These are phyloP conservation scores for Lacanobia oleracea DNA, from an alignment of 2,888 invertebrate species.

Conservation along the genomic window DNA sequence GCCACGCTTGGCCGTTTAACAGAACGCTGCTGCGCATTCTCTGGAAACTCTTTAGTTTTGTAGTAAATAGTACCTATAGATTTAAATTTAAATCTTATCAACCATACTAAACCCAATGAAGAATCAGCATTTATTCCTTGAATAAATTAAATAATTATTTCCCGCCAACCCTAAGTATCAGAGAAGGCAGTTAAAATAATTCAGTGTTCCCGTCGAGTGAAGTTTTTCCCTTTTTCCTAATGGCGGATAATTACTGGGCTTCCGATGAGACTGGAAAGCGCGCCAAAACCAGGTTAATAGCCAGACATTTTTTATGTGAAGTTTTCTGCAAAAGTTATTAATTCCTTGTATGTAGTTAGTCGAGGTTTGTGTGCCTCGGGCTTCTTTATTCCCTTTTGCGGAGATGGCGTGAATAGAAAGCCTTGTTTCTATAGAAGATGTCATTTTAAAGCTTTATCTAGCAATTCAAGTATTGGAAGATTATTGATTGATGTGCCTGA, in stretches of 20 bases:
- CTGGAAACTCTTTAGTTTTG: too few species aligned
- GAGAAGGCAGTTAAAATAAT: constrained; percentile 58
- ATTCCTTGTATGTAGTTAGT: constrained; percentile 41
- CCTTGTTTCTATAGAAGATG: background rate
- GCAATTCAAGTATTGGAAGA: too few species aligned
- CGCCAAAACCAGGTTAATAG: constrained; percentile 71
- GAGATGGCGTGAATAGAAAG: constrained; percentile 22
- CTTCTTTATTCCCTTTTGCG: constrained; percentile 30
- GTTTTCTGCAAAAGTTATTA: constrained; percentile 54
- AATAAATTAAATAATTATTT: background rate
- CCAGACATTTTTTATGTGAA: constrained; percentile 61
- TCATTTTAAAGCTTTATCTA: too few species aligned
- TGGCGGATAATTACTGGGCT: constrained; percentile 67
- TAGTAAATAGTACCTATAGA: too few species aligned
- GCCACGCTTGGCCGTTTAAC: too few species aligned
- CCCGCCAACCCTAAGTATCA: constrained; percentile 44
- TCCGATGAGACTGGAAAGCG: constrained; percentile 66
- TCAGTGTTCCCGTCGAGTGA: constrained; percentile 45
- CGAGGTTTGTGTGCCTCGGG: constrained; percentile 22
- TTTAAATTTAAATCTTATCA: too few species aligned
- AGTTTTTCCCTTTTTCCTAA: constrained; percentile 61
- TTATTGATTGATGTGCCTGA: too few species aligned
- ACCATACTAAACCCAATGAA: too few species aligned
- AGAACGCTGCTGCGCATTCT: too few species aligned
- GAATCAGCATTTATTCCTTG: too few species aligned